Evolutionary conservation across 2,113 vertebrate species (phyloP), one percentile per base, ranked within the genome.

Genomic region (Mirounga angustirostris): DNA sequence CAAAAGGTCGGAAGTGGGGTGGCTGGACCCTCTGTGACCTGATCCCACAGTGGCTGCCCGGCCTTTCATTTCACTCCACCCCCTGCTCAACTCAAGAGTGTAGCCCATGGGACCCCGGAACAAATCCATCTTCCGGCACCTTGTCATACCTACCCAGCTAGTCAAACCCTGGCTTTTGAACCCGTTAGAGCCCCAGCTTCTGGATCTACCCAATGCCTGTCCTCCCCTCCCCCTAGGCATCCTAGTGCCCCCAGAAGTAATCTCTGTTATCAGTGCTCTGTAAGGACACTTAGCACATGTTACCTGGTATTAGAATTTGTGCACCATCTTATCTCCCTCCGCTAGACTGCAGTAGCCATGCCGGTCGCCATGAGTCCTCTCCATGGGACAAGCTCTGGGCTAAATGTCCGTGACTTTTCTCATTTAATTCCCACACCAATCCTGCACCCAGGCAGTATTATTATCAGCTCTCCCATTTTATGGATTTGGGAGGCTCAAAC

Each of bases 1-100:
- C 6, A 4, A 46, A 52, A 91, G 63, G 94, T 93, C 7, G 5
- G 95, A 89, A 78, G 95, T 14, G 40, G 73, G 93, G 91, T 19
- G 21, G 67, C 56, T 6, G 40, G 46, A 30, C 67, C 43, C 43
- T 61, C 28, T 14, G 28, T 0, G 22, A 73, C 26, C 56, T n/a
- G 79, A 52, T 79, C 84, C 26, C 46, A 2, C 2, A 3, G 50
- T 1, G 4, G 5, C 69, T 3, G 11, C 4, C 65, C 52, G 33
- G 65, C 50, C 50, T 7, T n/a, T 1, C 2, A 28, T 19, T 1
- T 12, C 13, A 4, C 43, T 9, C 74, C 10, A 3, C 26, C 56
- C 33, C 61, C 14, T 16, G 50, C 56, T 54, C 58, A 4, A n/a
- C 43, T 22, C 54, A 52, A 16, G 4, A 54, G 14, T 4, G 9